Evolutionary conservation across 2,113 vertebrate species (phyloP), one percentile per base, ranked within the genome.

Genomic region (Hepsetus odoe): DNA sequence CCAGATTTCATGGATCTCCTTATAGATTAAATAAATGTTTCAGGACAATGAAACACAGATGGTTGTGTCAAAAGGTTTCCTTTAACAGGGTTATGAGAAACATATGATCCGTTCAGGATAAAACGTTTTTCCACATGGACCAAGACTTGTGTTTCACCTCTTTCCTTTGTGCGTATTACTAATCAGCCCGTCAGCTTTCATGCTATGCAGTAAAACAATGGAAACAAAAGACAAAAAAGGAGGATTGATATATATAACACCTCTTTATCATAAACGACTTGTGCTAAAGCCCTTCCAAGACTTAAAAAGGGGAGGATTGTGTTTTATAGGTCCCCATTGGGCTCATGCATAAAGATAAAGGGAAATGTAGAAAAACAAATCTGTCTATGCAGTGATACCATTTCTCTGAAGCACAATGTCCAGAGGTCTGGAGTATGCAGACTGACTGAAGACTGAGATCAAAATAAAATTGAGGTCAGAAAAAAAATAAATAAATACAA

Each of bases 321-420:
- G 46, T 65, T 76, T 22, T 49, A 67, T 9, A 38, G 13, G 10
- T 49, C 2, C 14, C 42, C 33, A 32, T 5, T 16, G 40, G 16
- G 32, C 33, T 53, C 4, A 38, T 26, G 24, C 14, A 14, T 12
- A 4, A 33, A 38, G 32, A 64, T 64, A n/a, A 64, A 13, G 44
- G n/a, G 16, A 20, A 20, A 28, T 67, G 7, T 67, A 22, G 13
- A 35, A 40, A 13, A 49, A 33, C 4, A 7, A 38, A 10, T 20
- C 33, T n/a, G 0, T 2, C 20, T 18, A 3, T 49, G 55, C 72
- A 1, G 40, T 40, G 2, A 6, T 46, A 56, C n/a, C 38, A 81
- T 82, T 76, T 74, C 56, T 55, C 40, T 72, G 55, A 56, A 33
- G 40, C 67, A 80, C 11, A 58, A 49, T 75, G 59, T 22, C 64